phyloP scores from a whole-genome alignment of 2,888 invertebrate species.

The Norana najaformis region DNA sequence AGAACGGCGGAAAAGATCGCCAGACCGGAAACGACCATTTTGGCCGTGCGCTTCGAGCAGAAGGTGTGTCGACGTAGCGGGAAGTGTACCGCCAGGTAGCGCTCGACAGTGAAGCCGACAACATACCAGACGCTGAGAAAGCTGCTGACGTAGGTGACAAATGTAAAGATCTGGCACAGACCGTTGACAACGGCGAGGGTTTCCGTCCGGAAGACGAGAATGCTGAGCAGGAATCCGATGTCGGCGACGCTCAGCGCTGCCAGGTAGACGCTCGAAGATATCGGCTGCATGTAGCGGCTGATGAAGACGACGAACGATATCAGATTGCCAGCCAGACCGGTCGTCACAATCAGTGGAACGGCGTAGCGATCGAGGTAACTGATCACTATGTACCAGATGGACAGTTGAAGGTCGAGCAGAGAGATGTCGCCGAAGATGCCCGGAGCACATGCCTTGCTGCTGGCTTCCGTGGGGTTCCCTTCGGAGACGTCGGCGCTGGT shows the following conservation, averaged over 20 bases:
- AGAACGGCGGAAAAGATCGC: slow-evolving; percentile 50
- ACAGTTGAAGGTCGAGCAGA: not conserved
- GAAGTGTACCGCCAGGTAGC: slow-evolving; percentile 42
- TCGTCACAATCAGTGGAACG: slow-evolving; percentile 65
- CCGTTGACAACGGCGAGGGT: slow-evolving; percentile 34
- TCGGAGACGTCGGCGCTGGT: not conserved
- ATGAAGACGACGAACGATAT: slow-evolving; percentile 67
- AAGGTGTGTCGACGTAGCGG: slow-evolving; percentile 42
- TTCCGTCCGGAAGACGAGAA: slow-evolving; percentile 26
- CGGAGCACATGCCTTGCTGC: not conserved
- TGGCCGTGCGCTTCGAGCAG: slow-evolving; percentile 56
- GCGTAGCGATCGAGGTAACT: slow-evolving; percentile 66
- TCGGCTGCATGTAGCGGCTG: slow-evolving; percentile 20
- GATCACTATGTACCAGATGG: slow-evolving; percentile 23
- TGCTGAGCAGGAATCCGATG: slow-evolving; percentile 29
- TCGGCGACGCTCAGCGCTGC: slow-evolving; percentile 26
- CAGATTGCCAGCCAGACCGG: slow-evolving; percentile 75
- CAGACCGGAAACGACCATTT: slow-evolving; percentile 51
- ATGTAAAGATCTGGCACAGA: slow-evolving; percentile 43
- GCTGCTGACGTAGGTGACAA: slow-evolving; percentile 42
- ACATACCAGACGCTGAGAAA: slow-evolving; percentile 45
- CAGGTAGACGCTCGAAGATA: slow-evolving; percentile 28
- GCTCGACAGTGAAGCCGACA: slow-evolving; percentile 43
- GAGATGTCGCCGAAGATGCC: not conserved
- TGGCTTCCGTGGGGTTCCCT: not conserved